Conservation (phyloP, 2,797 vertebrate genomes). For the Myoxocephalus aenaeus region DNA sequence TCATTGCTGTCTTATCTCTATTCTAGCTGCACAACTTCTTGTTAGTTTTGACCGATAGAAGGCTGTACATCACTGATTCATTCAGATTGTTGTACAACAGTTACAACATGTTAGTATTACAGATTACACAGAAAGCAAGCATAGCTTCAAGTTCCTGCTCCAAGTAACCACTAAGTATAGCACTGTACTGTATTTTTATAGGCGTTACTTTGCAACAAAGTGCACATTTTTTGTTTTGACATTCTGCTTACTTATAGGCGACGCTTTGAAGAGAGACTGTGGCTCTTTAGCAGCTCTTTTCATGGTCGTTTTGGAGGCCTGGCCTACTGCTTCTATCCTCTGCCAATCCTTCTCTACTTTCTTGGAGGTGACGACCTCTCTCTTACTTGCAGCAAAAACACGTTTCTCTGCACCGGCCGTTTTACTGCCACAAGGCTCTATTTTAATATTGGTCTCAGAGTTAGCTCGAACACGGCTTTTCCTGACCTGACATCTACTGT, state of each 20-base stretch:
- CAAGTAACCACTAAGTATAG: slow-evolving; percentile 64
- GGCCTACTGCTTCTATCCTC: slow-evolving; percentile 67
- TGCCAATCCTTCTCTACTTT: slow-evolving; percentile 79
- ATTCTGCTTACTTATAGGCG: slow-evolving; percentile 71
- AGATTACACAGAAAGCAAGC: slow-evolving; percentile 77
- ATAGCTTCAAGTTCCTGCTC: slow-evolving; percentile 64
- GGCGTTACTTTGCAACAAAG: slow-evolving; percentile 82
- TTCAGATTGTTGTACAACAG: slow-evolving; percentile 72
- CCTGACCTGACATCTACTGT: slow-evolving; percentile 69
- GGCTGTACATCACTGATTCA: slow-evolving; percentile 57
- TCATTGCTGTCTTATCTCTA: slow-evolving; percentile 43
- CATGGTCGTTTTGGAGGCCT: slow-evolving; percentile 66
- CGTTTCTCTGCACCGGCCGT: slow-evolving; percentile 70
- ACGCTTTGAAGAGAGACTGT: slow-evolving; percentile 71
- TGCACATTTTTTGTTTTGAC: slow-evolving; percentile 84
- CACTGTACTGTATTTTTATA: slow-evolving; percentile 44
- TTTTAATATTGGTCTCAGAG: slow-evolving; percentile 79
- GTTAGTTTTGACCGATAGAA: slow-evolving; percentile 62
- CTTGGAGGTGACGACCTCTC: slow-evolving; percentile 71
- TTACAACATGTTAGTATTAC: slow-evolving; percentile 73
- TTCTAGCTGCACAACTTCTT: slow-evolving; percentile 48
- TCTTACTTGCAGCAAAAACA: slow-evolving; percentile 65
- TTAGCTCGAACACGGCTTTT: slow-evolving; percentile 76
- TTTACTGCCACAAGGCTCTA: slow-evolving; percentile 70
- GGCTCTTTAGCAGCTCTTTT: slow-evolving; percentile 78